phyloP scores from a whole-genome alignment of 2,113 vertebrate genomes.

The Tenrec ecaudatus region DNA sequence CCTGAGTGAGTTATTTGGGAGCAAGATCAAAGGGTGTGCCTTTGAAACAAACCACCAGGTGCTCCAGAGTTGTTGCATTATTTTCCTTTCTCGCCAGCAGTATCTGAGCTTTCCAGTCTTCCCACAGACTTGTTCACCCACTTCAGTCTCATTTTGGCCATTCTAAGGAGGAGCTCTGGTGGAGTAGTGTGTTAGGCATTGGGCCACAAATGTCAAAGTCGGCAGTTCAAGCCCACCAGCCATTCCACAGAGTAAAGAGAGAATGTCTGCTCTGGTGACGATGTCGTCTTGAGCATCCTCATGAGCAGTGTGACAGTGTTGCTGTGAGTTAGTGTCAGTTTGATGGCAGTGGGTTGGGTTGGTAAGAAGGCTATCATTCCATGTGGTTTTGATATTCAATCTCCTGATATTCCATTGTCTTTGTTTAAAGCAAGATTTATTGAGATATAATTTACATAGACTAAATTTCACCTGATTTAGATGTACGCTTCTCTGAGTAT shows the following conservation, averaged over 20 bases:
- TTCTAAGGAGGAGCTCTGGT: not conserved
- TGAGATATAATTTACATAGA: not conserved
- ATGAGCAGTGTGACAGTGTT: too few species aligned
- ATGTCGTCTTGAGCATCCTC: too few species aligned
- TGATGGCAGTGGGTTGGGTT: too few species aligned
- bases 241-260: too few species aligned
- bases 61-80: not conserved
- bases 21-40: not conserved
- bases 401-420: not conserved
- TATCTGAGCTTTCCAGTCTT: not conserved
- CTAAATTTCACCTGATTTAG: not conserved
- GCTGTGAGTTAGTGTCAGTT: too few species aligned
- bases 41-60: not conserved
- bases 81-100: too few species aligned
- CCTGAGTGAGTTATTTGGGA: not conserved
- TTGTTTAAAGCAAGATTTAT: not conserved
- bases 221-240: too few species aligned
- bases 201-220: too few species aligned
- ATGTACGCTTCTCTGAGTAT: not conserved
- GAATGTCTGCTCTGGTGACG: too few species aligned
- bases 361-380: not conserved
- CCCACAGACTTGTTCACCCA: not conserved
- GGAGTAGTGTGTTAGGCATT: too few species aligned
- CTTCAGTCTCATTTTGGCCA: not conserved
- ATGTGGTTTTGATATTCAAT: not conserved